Base-by-base conservation (phyloP, 2,888 invertebrate genomes). In the Strigamia transsilvanica region DNA sequence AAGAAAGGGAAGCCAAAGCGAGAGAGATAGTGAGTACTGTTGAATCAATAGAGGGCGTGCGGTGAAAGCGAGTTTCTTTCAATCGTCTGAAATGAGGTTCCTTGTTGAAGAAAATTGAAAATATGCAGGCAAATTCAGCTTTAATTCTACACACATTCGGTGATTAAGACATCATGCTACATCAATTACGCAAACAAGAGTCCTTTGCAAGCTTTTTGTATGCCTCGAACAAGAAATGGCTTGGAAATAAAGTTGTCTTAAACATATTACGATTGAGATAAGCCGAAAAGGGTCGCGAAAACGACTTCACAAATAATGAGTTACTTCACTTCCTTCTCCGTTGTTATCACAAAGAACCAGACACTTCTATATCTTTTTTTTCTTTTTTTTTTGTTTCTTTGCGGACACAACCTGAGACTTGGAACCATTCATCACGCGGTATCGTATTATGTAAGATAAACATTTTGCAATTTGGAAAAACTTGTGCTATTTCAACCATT, bases 291-390 rank as follows among this genome's bases (percentile, higher is more conserved):
- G 34, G 34, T 34, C 34, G 34, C 34, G 34, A 34, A 66, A 66
- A 66, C 66, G 66, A 66, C 66, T 66, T 66, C 27, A 66, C 66
- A 66, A 66, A 66, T 66, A 66, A 66, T 66, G 66, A 66, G 66
- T 66, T 23, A 66, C 27, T 66, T 23, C 66, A 66, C 27, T 66
- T 66, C 66, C 66, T 61, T 66, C 66, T 66, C 27, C 66, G 66
- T 66, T 66, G 23, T 66, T 66, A 66, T 66, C 66, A 27, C 13
- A 27, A 66, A 66, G 27, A 23, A 66, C 66, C 66, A 66, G 66
- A 66, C 66, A 27, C 66, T 27, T 4, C 27, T 15, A 66, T 66
- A 7, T 27, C 66, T 5, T 3, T 27, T 66, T 66, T 66, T 66
- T 66, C 27, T 15, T 27, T 9, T 9, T 4, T 2, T 9, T 21